Evolutionary conservation across 2,797 vertebrate genomes (phyloP).

Genomic region (Tenualosa ilisha): DNA sequence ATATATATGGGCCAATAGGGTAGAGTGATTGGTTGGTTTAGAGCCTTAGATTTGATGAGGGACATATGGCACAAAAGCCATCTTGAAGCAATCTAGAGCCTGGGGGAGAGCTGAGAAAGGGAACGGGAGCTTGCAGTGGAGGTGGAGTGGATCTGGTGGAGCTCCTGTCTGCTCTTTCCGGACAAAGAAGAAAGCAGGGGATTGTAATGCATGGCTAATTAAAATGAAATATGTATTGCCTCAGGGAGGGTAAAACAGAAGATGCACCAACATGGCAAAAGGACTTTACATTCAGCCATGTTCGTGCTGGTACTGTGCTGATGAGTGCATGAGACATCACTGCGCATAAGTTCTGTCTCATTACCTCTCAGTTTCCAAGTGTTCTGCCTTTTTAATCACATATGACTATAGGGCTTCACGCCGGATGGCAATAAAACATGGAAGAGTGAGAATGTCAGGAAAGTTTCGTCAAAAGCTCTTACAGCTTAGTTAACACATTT

Average conservation of each 20-base stretch:
- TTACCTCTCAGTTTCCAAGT: slow-evolving; percentile 31
- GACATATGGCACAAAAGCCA: neutral
- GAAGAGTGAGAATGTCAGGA: slow-evolving; percentile 1
- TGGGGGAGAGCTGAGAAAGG: neutral
- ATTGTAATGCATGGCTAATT: slow-evolving; percentile 1
- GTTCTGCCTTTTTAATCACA: neutral
- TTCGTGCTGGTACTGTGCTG: slow-evolving; percentile 27
- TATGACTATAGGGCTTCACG: neutral
- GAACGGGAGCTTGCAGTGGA: neutral
- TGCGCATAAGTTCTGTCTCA: slow-evolving; percentile 40
- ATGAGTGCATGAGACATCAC: slow-evolving; percentile 31
- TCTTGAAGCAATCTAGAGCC: slow-evolving; percentile 6
- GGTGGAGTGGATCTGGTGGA: neutral
- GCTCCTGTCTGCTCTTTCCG: neutral
- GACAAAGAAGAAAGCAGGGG: slow-evolving; percentile 27
- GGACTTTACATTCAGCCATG: slow-evolving; percentile 18
- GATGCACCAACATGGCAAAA: neutral
- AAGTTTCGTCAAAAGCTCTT: neutral
- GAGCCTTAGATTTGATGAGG: neutral
- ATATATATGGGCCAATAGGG: neutral
- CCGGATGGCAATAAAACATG: neutral
- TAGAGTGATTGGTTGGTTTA: neutral
- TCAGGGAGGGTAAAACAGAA: slow-evolving; percentile 12
- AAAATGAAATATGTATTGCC: slow-evolving; percentile 19
- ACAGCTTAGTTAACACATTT: slow-evolving; percentile 8